Conservation (phyloP, 1,140 invertebrate genomes). For the Ruditapes philippinarum region DNA sequence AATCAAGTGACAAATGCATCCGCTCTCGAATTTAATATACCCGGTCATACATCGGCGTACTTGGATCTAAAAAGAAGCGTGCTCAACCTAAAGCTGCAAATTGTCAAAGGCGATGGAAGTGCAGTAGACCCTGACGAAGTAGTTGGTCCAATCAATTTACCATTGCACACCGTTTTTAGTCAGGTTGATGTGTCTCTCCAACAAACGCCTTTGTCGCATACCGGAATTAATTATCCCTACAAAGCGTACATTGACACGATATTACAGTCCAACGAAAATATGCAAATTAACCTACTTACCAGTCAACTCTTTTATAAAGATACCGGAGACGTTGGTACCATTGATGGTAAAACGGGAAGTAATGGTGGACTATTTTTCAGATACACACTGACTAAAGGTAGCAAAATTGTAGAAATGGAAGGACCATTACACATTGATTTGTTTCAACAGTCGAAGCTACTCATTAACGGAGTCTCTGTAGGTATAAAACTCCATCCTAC, state of each 20-base stretch:
- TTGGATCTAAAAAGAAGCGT: constrained; percentile 43
- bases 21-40: constrained; percentile 47
- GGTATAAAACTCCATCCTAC: background rate
- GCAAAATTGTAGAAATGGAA: constrained; percentile 48
- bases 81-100: constrained; percentile 31
- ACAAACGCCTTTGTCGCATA: constrained; percentile 32
- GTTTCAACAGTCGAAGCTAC: constrained; percentile 50
- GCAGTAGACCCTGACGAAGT: background rate
- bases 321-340: constrained; percentile 2
- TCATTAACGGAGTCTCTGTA: background rate
- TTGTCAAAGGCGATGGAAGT: constrained; percentile 10
- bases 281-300: background rate
- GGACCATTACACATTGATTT: constrained; percentile 52
- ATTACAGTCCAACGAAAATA: background rate
- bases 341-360: constrained; percentile 11
- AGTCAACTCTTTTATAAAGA: constrained; percentile 58
- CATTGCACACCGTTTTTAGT: constrained; percentile 36
- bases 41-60: constrained; percentile 9
- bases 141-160: constrained; percentile 11
- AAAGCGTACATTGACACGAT: constrained; percentile 70
- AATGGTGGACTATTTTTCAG: constrained; percentile 35
- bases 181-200: constrained; percentile 45
- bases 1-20: constrained; percentile 40
- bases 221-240: constrained; percentile 60
- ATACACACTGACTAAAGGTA: constrained; percentile 18